Conservation (phyloP, 37 sponge, comb jelly and placozoan species). For the Tethya wilhelma region DNA sequence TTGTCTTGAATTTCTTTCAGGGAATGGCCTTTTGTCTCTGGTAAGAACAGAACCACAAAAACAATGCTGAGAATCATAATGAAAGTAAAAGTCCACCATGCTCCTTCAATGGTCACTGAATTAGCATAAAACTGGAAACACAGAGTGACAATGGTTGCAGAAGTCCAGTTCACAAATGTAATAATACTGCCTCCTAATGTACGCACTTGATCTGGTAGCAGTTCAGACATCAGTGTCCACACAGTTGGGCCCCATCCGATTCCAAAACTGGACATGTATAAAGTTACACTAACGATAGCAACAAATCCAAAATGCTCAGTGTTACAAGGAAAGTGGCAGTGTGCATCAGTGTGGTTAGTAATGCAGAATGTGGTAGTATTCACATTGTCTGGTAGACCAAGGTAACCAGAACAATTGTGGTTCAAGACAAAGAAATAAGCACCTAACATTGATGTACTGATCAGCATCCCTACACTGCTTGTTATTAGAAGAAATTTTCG, state of each 20-base stretch:
- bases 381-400: too few relatives aligned
- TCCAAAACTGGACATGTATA: constrained; percentile 73
- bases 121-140: too few relatives aligned
- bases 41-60: too few relatives aligned
- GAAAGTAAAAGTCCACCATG: too few relatives aligned
- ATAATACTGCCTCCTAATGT: constrained; percentile 54
- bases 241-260: constrained; percentile 84
- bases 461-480: constrained; percentile 44
- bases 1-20: too few relatives aligned
- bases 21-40: too few relatives aligned
- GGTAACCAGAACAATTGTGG: not conserved
- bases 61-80: too few relatives aligned
- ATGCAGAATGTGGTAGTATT: too few relatives aligned
- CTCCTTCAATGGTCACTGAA: too few relatives aligned
- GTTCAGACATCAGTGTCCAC: constrained; percentile 80
- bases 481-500: constrained; percentile 57
- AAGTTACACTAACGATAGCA: constrained; percentile 41
- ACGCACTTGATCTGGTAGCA: constrained; percentile 73
- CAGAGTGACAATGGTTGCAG: constrained; percentile 57
- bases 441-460: constrained; percentile 53
- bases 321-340: too few relatives aligned
- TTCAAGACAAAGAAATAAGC: constrained; percentile 30
- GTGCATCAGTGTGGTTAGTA: too few relatives aligned
- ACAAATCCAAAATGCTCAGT: too few relatives aligned
- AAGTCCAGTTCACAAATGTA: constrained; percentile 71